Conservation (phyloP, 37 sponge, comb jelly and placozoan species). For the Theonella swinhoei region DNA sequence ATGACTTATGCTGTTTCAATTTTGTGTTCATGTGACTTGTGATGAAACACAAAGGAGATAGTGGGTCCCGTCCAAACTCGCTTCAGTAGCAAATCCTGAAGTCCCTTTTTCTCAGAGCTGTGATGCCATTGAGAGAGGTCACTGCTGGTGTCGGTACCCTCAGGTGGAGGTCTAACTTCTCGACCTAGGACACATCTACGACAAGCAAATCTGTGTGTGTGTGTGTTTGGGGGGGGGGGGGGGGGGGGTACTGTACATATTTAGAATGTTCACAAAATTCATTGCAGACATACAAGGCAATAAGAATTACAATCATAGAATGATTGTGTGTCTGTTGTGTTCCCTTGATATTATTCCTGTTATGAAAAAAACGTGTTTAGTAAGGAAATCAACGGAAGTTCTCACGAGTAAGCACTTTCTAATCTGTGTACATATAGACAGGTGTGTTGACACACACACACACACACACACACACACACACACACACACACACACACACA, state of each 20-base stretch:
- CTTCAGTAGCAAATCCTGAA: constrained; percentile 78
- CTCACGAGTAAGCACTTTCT: no score
- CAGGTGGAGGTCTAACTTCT: constrained; percentile 79
- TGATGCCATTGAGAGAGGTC: constrained; percentile 93
- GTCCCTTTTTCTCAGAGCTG: constrained; percentile 61
- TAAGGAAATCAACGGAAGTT: no score
- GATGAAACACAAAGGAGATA: constrained; percentile 88
- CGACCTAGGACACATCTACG: constrained; percentile 78
- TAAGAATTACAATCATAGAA: no score
- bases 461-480: no score
- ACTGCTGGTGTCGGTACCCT: constrained; percentile 66
- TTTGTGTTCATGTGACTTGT: constrained; percentile 80
- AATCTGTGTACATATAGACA: no score
- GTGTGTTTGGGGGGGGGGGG: neutral
- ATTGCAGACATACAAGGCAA: no score
- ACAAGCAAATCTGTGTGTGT: constrained; percentile 71
- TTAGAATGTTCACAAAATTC: no score
- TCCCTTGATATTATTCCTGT: no score
- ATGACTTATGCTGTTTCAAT: constrained; percentile 54
- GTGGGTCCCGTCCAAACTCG: constrained; percentile 56
- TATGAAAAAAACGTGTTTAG: no score
- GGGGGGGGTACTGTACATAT: neutral
- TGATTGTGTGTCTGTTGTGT: constrained; percentile 23
- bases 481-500: no score
- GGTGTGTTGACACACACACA: no score